Base-by-base conservation (phyloP, 2,888 invertebrate genomes). In the Cephalotes varians region DNA sequence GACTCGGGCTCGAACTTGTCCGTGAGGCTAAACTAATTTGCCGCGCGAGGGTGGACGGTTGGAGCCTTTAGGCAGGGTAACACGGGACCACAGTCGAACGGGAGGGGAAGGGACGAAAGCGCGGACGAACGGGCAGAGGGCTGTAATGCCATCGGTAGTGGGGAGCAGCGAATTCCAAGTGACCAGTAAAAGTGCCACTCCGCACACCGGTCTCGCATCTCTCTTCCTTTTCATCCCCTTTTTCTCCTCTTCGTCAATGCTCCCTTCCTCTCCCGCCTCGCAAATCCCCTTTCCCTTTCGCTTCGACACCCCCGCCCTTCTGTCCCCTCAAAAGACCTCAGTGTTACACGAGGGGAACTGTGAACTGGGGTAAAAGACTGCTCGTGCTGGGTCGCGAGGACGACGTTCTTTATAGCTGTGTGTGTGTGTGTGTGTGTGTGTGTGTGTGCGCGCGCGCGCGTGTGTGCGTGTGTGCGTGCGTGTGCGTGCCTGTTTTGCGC, bases 301-400 rank as follows among this genome's bases (percentile, higher is more conserved):
- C 80, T 73, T 69, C 54, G 71, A 79, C 77, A 71, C 77, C 71
- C 77, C 71, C 77, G 77, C 65, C 74, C 56, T 76, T 81, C 76
- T 28, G 31, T 54, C 69, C 51, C 71, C 62, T 84, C 69, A 74
- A 74, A 81, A 65, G 77, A 79, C 77, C 77, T 71, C 49, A 71
- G 81, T 40, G 64, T 51, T 69, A 65, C 56, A 51, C 64, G 74
- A 74, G 86, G 87, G 81, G 84, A 81, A 91, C 90, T 90, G 91
- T 90, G 92, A 92, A 92, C 91, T 91, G 88, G 92, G 92, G 90
- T 92, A 92, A 91, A 91, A 90, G 89, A 90, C 90, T 88, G 71
- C 85, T 86, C 86, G 87, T 86, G 85, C 83, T 83, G 84, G 84
- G 85, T 89, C 89, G 89, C 84, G 88, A 86, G 85, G 82, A 87